Base-by-base conservation (phyloP, 2,113 vertebrate species). In the Grus americana region DNA sequence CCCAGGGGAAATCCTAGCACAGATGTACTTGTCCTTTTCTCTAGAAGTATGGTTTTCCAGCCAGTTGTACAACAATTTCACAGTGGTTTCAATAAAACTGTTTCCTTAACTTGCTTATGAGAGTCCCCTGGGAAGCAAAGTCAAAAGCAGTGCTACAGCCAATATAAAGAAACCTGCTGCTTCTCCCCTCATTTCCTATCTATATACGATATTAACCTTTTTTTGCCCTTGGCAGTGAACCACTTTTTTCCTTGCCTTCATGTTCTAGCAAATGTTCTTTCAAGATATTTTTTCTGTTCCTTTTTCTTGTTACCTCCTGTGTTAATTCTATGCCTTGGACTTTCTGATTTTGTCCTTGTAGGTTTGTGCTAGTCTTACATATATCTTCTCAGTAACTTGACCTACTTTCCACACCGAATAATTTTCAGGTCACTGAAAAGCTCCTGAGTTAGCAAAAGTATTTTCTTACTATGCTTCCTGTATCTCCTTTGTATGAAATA, bases 381-480 rank as follows among this genome's bases (percentile, higher is more conserved):
- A 6, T 46, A 46, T 68, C 84, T 96, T 79, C 46, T 24, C 62
- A 58, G 79, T 65, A 90, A 86, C 49, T 91, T 73, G 81, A 79
- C 92, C 94, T 94, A 79, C 58, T 96, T 96, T 79, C 50, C 36
- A 38, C 0, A 0, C 22, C 2, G 17, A 94, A 88, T 92, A 91
- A 82, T 83, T 96, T 93, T 95, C 85, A 92, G 76, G 66, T 90
- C 66, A 93, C 84, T 44, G 49, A 76, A 91, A 91, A 90, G 58
- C 46, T 81, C 44, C 34, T 50, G 52, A 93, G 65, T 82, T 82
- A 93, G 40, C 70, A 79, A 29, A 88, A 95, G 44, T 40, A 29
- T 5, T 78, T 91, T 90, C 36, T 85, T 91, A 70, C 62, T 76
- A 42, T 9, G 18, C 8, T 55, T 94, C 49, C 15, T 50, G 3